Conservation (phyloP, 2,888 invertebrate species). For the Ptilodon capucinus region DNA sequence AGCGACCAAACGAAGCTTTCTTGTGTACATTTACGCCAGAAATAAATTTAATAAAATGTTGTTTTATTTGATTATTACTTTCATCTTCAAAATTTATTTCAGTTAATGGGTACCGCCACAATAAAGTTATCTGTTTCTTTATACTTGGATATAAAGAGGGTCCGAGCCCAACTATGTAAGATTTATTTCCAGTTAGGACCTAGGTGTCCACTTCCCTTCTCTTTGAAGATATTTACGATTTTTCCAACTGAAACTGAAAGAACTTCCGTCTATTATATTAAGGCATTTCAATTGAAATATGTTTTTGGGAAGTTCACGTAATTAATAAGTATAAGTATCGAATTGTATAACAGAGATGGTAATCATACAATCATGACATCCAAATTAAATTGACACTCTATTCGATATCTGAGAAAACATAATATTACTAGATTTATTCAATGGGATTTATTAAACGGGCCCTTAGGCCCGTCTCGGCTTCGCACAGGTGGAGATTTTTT, state of each 20-base stretch:
- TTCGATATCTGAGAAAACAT: too few species aligned
- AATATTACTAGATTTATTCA: too few species aligned
- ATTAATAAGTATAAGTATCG: neutral
- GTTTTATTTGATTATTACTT: too few species aligned
- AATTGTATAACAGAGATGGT: neutral
- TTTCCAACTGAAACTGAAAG: neutral
- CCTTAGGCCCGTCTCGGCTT: too few species aligned
- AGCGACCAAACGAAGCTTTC: conserved; percentile 33
- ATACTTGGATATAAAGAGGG: neutral
- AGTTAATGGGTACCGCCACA: neutral
- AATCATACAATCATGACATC: neutral
- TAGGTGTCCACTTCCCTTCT: neutral
- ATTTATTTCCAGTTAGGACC: too few species aligned
- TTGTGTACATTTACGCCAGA: too few species aligned
- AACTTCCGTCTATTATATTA: neutral
- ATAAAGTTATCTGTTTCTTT: neutral
- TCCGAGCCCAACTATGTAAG: too few species aligned
- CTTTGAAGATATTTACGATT: neutral
- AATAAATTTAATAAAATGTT: too few species aligned
- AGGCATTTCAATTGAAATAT: neutral
- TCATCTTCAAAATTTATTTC: too few species aligned
- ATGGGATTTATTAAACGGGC: too few species aligned
- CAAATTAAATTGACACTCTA: neutral
- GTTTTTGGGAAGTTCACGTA: neutral
- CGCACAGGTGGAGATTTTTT: too few species aligned